These are phyloP conservation scores for Laterallus jamaicensis DNA, from an alignment of 2,113 vertebrate species.

Conservation along the genomic window DNA sequence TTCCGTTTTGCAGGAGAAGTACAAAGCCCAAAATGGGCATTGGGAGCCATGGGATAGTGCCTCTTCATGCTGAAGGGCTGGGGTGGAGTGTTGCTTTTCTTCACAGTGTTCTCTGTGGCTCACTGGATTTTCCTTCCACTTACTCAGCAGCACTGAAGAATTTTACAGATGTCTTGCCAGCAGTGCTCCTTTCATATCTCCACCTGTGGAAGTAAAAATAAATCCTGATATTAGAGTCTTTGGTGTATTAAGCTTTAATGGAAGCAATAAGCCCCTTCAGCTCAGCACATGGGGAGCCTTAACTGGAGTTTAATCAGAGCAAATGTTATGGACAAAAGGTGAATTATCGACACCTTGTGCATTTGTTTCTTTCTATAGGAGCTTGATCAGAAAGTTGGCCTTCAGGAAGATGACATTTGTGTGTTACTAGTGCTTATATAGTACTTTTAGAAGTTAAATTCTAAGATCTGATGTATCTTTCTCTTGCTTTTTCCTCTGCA, in stretches of 20 bases:
- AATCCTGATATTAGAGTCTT: background rate
- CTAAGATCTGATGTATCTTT: background rate
- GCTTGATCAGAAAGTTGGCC: background rate
- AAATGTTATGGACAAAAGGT: background rate
- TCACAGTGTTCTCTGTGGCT: background rate
- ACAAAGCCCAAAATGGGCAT: background rate
- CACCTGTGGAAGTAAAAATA: background rate
- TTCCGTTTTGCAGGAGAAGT: background rate
- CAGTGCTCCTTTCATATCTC: background rate
- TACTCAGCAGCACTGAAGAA: background rate
- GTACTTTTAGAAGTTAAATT: background rate
- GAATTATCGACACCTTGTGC: background rate
- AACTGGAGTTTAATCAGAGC: background rate
- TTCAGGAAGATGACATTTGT: background rate
- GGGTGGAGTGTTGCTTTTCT: background rate
- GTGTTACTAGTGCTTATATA: background rate
- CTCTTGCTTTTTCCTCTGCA: background rate
- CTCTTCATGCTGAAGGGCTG: background rate
- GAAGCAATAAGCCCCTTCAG: background rate
- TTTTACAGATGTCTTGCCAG: constrained; percentile 2
- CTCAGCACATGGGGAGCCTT: background rate
- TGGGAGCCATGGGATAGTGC: background rate
- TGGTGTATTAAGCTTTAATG: background rate
- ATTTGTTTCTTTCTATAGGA: background rate
- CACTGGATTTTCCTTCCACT: background rate